Percentiles rank a stretch among this genome's conserved stretches.
phyloP scores from a whole-genome alignment of 2,797 vertebrate species.

The Pyrocephalus nanus region DNA sequence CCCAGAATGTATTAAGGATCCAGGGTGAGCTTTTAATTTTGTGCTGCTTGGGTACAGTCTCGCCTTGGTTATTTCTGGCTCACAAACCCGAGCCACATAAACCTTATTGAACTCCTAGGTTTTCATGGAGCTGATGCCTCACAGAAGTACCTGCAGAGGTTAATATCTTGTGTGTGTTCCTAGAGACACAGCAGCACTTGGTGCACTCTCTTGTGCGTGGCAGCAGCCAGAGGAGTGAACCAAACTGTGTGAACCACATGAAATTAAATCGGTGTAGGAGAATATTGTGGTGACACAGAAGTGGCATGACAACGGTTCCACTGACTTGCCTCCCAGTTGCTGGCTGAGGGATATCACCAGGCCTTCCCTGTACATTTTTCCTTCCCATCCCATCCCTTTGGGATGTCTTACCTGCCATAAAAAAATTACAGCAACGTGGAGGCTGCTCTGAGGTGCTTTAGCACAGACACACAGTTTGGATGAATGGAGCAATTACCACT shows the following conservation, averaged over 20 bases:
- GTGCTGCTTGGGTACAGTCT: background rate
- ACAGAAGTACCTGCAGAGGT: background rate
- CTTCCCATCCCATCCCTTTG: background rate
- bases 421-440: background rate
- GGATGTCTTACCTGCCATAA: background rate
- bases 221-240: background rate
- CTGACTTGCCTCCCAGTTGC: background rate
- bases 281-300: background rate
- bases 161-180: background rate
- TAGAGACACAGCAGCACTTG: background rate
- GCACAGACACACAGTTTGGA: background rate
- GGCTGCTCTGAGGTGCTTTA: background rate
- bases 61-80: background rate
- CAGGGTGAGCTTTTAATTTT: background rate
- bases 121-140: background rate
- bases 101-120: background rate
- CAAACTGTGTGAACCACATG: background rate
- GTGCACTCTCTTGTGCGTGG: background rate
- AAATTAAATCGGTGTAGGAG: background rate
- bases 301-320: accelerated
- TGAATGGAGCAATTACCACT: background rate
- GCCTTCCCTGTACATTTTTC: background rate
- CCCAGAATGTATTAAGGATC: background rate
- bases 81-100: background rate
- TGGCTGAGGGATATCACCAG: background rate